Conservation (phyloP, 2,888 invertebrate species). For the Troilus luridus region DNA sequence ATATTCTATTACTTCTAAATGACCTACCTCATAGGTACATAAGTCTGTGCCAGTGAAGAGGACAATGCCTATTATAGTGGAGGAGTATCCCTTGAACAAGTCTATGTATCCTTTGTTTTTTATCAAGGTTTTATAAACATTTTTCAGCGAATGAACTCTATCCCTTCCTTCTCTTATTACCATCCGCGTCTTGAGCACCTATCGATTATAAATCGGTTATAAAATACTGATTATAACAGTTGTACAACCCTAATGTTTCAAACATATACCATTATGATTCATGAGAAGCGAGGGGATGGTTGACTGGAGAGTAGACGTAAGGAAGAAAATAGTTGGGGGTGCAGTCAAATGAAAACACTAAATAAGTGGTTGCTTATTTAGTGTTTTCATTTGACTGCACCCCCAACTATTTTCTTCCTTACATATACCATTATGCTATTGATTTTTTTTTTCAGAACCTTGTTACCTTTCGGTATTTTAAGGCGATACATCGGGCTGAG, state of each 20-base stretch:
- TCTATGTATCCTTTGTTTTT: constrained; percentile 79
- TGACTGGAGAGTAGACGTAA: no score
- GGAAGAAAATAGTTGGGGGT: no score
- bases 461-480: no score
- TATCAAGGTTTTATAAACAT: background rate
- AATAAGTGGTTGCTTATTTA: no score
- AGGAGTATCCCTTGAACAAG: constrained; percentile 97
- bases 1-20: background rate
- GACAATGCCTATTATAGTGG: constrained; percentile 95
- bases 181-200: constrained; percentile 48
- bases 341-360: no score
- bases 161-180: constrained; percentile 28
- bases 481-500: no score
- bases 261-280: no score
- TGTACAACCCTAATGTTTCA: background rate
- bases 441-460: no score
- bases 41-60: constrained; percentile 99
- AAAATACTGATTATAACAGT: background rate
- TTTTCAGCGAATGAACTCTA: background rate
- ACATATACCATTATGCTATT: no score
- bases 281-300: no score
- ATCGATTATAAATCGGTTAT: background rate
- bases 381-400: no score
- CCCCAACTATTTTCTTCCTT: no score
- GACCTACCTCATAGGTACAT: constrained; percentile 90